Percentiles rank a stretch among this genome's conserved stretches.
Evolutionary conservation across 2,113 vertebrate genomes (phyloP).

Genomic region (Aphyosemion australe): DNA sequence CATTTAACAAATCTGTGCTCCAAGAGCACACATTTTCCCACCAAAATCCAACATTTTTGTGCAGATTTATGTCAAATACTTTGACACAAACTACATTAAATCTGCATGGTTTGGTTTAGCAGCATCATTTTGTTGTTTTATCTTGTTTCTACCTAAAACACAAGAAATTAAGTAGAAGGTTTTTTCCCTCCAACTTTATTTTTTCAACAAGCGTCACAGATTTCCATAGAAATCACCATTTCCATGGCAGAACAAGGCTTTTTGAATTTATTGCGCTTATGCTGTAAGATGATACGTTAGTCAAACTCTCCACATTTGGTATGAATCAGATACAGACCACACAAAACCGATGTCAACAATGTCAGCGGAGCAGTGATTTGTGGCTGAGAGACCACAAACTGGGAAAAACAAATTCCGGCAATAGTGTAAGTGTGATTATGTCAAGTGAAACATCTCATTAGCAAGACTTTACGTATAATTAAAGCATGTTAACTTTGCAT

Average conservation of each 20-base stretch:
- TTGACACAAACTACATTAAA: too few species aligned
- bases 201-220: not conserved
- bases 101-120: too few species aligned
- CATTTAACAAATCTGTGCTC: too few species aligned
- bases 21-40: too few species aligned
- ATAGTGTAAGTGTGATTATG: slow-evolving; percentile 1
- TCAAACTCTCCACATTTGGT: not conserved
- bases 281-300: not conserved
- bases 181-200: not conserved
- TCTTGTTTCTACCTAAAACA: too few species aligned
- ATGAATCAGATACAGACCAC: slow-evolving; percentile 20
- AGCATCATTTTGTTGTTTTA: too few species aligned
- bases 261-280: not conserved
- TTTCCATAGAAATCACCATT: not conserved
- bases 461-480: slow-evolving; percentile 26
- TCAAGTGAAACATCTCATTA: slow-evolving; percentile 4
- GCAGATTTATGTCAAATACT: too few species aligned
- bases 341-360: slow-evolving; percentile 26
- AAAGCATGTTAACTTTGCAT: slow-evolving; percentile 6
- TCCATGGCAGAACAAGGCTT: not conserved
- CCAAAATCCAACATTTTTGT: too few species aligned
- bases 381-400: not conserved
- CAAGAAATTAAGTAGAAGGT: too few species aligned
- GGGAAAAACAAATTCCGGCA: slow-evolving; percentile 6
- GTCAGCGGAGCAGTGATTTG: slow-evolving; percentile 11